These are phyloP conservation scores for Tokudaia tokunoshimensis DNA, from an alignment of 2,797 vertebrate species.

Conservation along the genomic window DNA sequence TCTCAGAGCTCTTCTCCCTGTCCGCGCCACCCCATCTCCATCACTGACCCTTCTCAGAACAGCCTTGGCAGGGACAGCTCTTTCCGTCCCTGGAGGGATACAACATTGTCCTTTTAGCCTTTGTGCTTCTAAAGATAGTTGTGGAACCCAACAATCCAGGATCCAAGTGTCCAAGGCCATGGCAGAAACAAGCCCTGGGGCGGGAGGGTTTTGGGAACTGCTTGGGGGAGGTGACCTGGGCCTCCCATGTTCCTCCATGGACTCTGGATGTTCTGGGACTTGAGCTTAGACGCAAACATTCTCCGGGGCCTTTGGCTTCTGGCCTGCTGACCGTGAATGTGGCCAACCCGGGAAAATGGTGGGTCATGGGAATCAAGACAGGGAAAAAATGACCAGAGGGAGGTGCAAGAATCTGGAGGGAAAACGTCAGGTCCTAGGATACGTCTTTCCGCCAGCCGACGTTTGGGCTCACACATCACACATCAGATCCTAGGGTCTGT, in stretches of 20 bases:
- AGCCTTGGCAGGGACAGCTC: slow-evolving; percentile 56
- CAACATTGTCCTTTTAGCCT: slow-evolving; percentile 60
- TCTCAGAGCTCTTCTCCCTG: neutral
- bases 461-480: neutral
- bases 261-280: slow-evolving; percentile 60
- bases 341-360: neutral
- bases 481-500: no score
- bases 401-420: fast-evolving
- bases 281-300: neutral
- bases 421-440: neutral
- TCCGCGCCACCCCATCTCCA: neutral
- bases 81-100: slow-evolving; percentile 29
- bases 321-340: neutral
- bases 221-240: neutral
- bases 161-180: slow-evolving; percentile 44
- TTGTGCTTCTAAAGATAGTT: slow-evolving; percentile 77
- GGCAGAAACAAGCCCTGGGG: neutral
- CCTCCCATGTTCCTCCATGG: neutral
- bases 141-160: neutral
- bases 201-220: slow-evolving; percentile 72
- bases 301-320: slow-evolving; percentile 3
- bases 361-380: neutral
- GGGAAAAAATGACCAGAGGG: neutral
- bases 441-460: neutral
- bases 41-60: slow-evolving; percentile 48